Evolutionary conservation across 2,113 vertebrate species (phyloP), one percentile per base, ranked within the genome.

Genomic region (Indicator indicator): DNA sequence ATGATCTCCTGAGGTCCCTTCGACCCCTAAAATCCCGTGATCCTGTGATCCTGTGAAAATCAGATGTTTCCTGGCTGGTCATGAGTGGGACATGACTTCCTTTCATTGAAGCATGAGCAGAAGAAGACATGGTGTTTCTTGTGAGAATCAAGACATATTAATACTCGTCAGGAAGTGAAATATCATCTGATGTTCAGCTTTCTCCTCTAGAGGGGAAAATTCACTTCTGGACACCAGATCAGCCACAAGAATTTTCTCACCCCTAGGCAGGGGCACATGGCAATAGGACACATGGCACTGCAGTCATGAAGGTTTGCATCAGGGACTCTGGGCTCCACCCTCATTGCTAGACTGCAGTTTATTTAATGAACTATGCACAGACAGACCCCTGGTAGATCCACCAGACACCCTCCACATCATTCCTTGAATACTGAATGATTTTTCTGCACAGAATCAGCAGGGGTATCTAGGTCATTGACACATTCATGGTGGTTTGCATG

Each of bases 311-410:
- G 27, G 28, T 28, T 85, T 88, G 68, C 46, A 30, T 13, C 17
- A 14, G 28, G 54, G 33, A 12, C 16, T 83, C 21, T 26, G 38
- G 14, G 27, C 48, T 9, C 32, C 46, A 33, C 9, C 42, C 44
- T 65, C 0, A 0, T 28, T 4, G 3, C 59, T 9, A 4, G 64
- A 26, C 40, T 0, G 0, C 8, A 1, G n/a, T 46, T 63, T 71
- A 9, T 69, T 70, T 19, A 30, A 28, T 26, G 70, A 68, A 10
- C 48, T 48, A 10, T 12, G 40, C 26, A 48, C 64, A 54, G 50
- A 19, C 4, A 13, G 24, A 23, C 8, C 67, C n/a, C 36, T 88
- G 20, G 18, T 13, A 58, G 48, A 54, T 33, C 56, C 26, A 54
- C 4, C 46, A 82, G 72, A 48, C 17, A 69, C 8, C 6, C 13